Base-by-base conservation (phyloP, 2,888 invertebrate species). In the Agriopis leucophaearia region DNA sequence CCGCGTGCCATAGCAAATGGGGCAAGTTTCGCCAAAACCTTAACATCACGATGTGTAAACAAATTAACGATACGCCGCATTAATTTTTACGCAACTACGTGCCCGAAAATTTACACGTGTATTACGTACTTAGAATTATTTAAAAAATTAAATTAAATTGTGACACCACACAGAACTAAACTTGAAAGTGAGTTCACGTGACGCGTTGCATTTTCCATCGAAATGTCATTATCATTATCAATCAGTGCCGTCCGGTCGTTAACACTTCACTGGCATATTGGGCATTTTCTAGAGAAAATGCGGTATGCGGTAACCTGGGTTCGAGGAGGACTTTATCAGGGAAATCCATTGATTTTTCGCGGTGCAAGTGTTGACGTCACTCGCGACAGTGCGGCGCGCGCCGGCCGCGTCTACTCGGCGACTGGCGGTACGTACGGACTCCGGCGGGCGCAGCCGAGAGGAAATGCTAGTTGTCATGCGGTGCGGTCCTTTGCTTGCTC, bases 261-360 rank as follows among this genome's bases (percentile, higher is more conserved):
- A 85, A 76, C 90, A 91, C 90, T 89, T 85, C 92, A 92, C 92
- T 88, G 66, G 87, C 93, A 93, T 92, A 88, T 81, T 84, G 74
- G 87, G 89, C 91, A 91, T 92, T 93, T 93, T 92, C 89, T 74
- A 76, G 69, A 82, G 89, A 91, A 93, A 93, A 92, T 94, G 93
- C 93, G 92, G 91, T 91, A 93, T 93, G 93, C 93, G 89, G 85
- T 85, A 90, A 92, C 91, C 91, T 91, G 66, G 35, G 63, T 86
- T 85, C 82, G 81, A 85, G 47, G 80, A 85, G 56, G 80, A 63
- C 13, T 64, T 57, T 50, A 81, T 80, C 81, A 80, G 81, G 82
- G 87, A 85, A 84, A 88, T 88, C 88, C 91, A 93, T 94, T 91
- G 93, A 93, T 94, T 93, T 92, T 92, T 92, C 91, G 89, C 89